These are phyloP conservation scores for Cepaea hortensis DNA, from an alignment of 2,888 invertebrate genomes.

Conservation along the genomic window DNA sequence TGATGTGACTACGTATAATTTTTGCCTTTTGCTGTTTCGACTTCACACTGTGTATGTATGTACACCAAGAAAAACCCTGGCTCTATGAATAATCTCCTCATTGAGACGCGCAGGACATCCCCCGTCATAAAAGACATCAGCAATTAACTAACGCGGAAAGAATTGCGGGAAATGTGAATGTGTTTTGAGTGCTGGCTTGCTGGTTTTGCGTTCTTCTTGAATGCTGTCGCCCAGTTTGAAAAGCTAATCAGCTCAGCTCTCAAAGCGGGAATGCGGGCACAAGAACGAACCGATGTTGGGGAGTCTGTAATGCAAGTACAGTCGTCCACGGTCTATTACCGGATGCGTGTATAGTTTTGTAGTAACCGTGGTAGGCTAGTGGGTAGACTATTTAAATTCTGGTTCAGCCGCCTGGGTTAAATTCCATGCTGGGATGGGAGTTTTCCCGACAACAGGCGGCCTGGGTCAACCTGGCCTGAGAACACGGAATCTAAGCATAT, in stretches of 20 bases:
- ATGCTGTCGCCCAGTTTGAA: not conserved
- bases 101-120: not conserved
- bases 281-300: not conserved
- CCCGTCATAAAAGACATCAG: not conserved
- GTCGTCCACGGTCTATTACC: no score
- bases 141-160: not conserved
- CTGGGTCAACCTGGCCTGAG: no score
- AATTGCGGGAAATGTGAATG: not conserved
- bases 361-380: no score
- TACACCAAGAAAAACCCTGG: constrained; percentile 16
- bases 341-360: no score
- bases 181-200: constrained; percentile 1
- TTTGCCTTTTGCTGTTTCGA: constrained; percentile 27
- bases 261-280: not conserved
- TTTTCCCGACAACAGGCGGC: no score
- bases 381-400: no score
- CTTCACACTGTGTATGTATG: constrained; percentile 35
- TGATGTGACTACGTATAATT: constrained; percentile 6
- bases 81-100: not conserved
- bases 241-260: constrained; percentile 26
- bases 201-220: not conserved
- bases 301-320: not conserved
- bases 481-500: no score
- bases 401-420: no score
- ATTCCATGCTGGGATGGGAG: no score